These are phyloP conservation scores for Valencia hispanica DNA, from an alignment of 2,797 vertebrate genomes.

Conservation along the genomic window DNA sequence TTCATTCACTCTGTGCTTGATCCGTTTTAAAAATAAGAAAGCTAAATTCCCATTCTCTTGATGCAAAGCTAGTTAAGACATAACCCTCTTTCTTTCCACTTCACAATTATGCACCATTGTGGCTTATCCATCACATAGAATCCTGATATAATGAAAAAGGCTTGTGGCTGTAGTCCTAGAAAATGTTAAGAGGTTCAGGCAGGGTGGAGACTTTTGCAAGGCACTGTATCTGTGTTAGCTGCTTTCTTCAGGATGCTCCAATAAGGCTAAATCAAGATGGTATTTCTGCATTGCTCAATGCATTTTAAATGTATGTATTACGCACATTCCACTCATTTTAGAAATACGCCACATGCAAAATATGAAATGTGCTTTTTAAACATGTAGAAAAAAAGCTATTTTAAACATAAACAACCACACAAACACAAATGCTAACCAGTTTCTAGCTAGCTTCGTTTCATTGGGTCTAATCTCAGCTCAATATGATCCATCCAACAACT, in stretches of 20 bases:
- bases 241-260: not conserved
- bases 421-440: slow-evolving; percentile 1
- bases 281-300: not conserved
- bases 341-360: not conserved
- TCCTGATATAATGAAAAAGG: not conserved
- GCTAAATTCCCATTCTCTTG: no score
- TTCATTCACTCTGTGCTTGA: not conserved
- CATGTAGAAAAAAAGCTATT: not conserved
- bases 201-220: not conserved
- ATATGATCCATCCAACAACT: not conserved
- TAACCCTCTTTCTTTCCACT: not conserved
- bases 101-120: not conserved
- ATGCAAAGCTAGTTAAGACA: not conserved
- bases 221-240: not conserved
- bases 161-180: not conserved
- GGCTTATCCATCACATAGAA: not conserved
- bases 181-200: not conserved
- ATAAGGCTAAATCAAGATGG: not conserved
- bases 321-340: not conserved
- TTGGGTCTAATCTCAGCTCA: not conserved
- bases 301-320: not conserved
- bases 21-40: not conserved
- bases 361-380: not conserved
- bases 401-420: not conserved
- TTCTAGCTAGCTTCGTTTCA: not conserved